Evolutionary conservation across 2,113 vertebrate genomes (phyloP), one percentile per base, ranked within the genome.

Genomic region (Picathartes gymnocephalus): DNA sequence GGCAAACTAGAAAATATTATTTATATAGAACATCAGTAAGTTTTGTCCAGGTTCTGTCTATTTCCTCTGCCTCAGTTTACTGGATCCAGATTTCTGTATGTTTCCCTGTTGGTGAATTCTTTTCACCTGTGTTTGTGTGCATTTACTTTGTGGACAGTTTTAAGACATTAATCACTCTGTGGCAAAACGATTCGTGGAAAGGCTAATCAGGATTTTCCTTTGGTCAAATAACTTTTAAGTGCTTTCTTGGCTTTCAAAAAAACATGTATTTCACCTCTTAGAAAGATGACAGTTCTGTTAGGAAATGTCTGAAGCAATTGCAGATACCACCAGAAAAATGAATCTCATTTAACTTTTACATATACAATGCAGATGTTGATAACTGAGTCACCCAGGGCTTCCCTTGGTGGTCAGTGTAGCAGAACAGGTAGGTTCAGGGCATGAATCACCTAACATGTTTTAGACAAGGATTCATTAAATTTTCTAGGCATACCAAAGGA

Each of bases 401-500:
- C 61, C 85, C 66, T 94, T 69, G 74, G 50, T 93, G 93, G 88
- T 86, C 95, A 92, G 4, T 61, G 62, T 8, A 76, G 93, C 91
- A 92, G 62, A 94, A 80, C 93, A 92, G 79, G 90, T 77, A 93
- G 6, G 71, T 50, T 92, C 80, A 82, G 68, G 39, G 27, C 27
- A 62, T 94, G 92, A 95, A 80, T 96, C 95, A 97, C 33, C 45
- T 2, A 5, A 31, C 22, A 64, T 94, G 33, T 83, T 96, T 95
- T 80, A 90, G 85, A 73, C 71, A 88, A 86, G 50, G 85, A 86
- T 90, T 92, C 54, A 92, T 96, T 90, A 73, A 2, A 70, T 92
- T 88, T 93, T 86, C 62, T 70, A 57, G 58, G 54, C 90, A 80
- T 11, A 70, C 86, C 85, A 81, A 93, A 86, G 51, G 47, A 48